A percentile compares a stretch with the other conserved stretches of the same genome.
phyloP scores from a whole-genome alignment of 2,797 vertebrate genomes.

The Myiothlypis coronata region DNA sequence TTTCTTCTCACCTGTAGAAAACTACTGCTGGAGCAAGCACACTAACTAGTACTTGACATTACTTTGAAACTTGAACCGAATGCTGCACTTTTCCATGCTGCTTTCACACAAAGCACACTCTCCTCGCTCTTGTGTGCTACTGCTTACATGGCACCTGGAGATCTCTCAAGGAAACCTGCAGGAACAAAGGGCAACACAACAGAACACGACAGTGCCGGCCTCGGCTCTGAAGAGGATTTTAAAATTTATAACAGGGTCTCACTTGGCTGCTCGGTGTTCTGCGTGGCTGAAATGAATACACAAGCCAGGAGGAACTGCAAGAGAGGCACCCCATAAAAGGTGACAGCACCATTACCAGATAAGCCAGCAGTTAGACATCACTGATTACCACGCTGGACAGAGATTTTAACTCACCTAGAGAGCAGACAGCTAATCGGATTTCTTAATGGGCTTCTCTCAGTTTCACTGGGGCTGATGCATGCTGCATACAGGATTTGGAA shows the following conservation, averaged over 20 bases:
- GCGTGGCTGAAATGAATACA: background rate
- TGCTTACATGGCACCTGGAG: background rate
- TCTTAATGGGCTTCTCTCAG: conserved; percentile 13
- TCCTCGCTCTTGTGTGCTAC: background rate
- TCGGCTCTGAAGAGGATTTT: conserved; percentile 10
- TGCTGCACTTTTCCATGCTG: background rate
- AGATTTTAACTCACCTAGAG: conserved; percentile 37
- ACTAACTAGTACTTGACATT: background rate
- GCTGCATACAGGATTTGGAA: background rate
- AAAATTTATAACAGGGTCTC: conserved; percentile 8
- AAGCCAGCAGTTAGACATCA: conserved; percentile 1
- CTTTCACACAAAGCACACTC: background rate
- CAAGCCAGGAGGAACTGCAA: background rate
- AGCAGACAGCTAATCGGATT: conserved; percentile 32
- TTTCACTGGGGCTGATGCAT: background rate
- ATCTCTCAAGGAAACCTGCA: background rate
- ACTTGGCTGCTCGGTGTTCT: background rate
- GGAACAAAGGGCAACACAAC: background rate
- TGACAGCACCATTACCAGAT: background rate
- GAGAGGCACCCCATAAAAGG: background rate
- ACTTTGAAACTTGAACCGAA: background rate
- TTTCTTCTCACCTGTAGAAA: background rate
- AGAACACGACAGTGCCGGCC: background rate
- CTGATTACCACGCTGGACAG: background rate
- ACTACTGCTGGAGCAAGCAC: background rate